Evolutionary conservation across 2,113 vertebrate species (phyloP).

Genomic region (Oreochromis spilurus): DNA sequence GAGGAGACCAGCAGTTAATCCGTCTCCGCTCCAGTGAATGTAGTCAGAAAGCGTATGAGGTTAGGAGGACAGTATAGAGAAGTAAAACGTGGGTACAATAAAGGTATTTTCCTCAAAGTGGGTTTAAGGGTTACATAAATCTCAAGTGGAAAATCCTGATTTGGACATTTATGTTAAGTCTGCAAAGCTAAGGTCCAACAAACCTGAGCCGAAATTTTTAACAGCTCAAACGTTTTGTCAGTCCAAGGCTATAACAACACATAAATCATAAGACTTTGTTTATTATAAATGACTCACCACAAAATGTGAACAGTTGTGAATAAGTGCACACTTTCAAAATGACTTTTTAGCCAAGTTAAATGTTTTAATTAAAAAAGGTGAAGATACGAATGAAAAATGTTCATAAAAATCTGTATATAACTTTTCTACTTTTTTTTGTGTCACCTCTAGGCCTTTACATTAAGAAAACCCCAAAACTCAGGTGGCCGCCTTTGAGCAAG

Average conservation of each 20-base stretch:
- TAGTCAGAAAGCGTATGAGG: conserved; percentile 17
- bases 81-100: conserved; percentile 33
- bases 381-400: not conserved
- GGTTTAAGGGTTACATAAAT: conserved; percentile 49
- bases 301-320: not conserved
- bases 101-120: conserved; percentile 36
- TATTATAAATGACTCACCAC: not conserved
- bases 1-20: conserved; percentile 51
- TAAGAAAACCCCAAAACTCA: not conserved
- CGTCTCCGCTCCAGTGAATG: conserved; percentile 44
- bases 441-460: not conserved
- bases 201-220: conserved; percentile 13
- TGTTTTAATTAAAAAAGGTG: not conserved
- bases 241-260: conserved; percentile 2
- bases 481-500: not conserved
- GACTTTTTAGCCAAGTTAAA: not conserved
- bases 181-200: conserved; percentile 4
- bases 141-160: conserved; percentile 26
- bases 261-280: conserved; percentile 16
- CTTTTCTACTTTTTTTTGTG: not conserved
- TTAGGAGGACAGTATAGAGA: conserved; percentile 15
- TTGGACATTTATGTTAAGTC: conserved; percentile 34
- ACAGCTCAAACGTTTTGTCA: not conserved
- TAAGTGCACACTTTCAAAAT: not conserved
- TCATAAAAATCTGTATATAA: not conserved